Percentiles rank a stretch among this genome's conserved stretches.
Conservation (phyloP, 2,113 vertebrate genomes). For the Chaetops frenatus region DNA sequence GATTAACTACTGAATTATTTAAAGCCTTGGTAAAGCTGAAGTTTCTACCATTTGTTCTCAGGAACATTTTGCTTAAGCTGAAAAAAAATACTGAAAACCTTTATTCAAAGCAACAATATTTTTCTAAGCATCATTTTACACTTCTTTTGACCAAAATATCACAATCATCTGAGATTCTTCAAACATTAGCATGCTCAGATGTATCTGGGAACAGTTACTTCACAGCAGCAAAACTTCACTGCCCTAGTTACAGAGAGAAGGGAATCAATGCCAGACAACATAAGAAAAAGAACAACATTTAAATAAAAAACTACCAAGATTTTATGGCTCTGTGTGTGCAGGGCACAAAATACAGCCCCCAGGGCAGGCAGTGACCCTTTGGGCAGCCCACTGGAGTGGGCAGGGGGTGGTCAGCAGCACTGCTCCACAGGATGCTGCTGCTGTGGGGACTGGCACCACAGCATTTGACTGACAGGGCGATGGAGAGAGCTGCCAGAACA, state of each 20-base stretch:
- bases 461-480: neutral
- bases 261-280: neutral
- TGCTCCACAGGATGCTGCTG: neutral
- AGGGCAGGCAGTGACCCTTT: neutral
- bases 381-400: neutral
- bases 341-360: neutral
- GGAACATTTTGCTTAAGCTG: neutral
- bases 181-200: neutral
- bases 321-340: neutral
- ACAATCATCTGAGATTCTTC: neutral
- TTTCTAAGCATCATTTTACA: constrained; percentile 1
- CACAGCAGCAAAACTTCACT: neutral
- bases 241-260: neutral
- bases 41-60: neutral
- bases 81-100: neutral
- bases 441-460: rapidly evolving
- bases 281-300: neutral
- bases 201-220: neutral
- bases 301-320: neutral
- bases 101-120: neutral
- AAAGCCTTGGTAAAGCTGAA: neutral
- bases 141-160: neutral
- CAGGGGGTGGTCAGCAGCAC: rapidly evolving
- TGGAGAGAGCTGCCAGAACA: neutral
- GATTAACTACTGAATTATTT: constrained; percentile 3